Percentiles rank a stretch among this genome's conserved stretches.
These are phyloP conservation scores for Lissocephala sabroskyi DNA, from an alignment of 2,888 invertebrate species.

Conservation along the genomic window DNA sequence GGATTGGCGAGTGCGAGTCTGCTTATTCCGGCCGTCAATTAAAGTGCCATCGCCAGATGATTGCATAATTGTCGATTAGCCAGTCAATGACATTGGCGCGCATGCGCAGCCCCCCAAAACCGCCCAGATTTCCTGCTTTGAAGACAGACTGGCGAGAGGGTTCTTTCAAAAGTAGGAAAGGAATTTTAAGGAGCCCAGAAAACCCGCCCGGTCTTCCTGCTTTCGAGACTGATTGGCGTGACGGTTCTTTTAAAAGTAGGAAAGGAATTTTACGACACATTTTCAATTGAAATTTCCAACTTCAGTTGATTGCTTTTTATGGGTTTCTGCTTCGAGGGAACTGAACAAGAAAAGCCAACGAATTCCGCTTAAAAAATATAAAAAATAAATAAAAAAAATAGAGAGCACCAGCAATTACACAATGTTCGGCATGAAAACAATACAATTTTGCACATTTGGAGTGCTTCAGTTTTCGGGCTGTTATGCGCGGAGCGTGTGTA, in stretches of 20 bases:
- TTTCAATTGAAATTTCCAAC: neutral
- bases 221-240: too few relatives aligned
- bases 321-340: conserved; percentile 2
- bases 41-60: conserved; percentile 46
- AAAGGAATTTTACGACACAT: neutral
- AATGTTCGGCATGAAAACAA: conserved; percentile 6
- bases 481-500: too few relatives aligned
- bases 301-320: conserved; percentile 5
- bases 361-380: neutral
- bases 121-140: too few relatives aligned
- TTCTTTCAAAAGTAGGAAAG: neutral
- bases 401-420: conserved; percentile 1
- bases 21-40: conserved; percentile 27
- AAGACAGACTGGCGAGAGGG: too few relatives aligned
- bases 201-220: too few relatives aligned
- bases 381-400: neutral
- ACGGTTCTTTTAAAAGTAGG: neutral
- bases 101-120: neutral
- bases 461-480: too few relatives aligned
- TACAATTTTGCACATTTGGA: conserved; percentile 6
- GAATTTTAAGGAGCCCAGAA: neutral
- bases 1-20: too few relatives aligned
- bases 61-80: conserved; percentile 55
- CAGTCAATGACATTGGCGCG: conserved; percentile 50
- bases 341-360: neutral